phyloP scores from a whole-genome alignment of 2,113 vertebrate genomes.

The Choloepus hoffmanni region DNA sequence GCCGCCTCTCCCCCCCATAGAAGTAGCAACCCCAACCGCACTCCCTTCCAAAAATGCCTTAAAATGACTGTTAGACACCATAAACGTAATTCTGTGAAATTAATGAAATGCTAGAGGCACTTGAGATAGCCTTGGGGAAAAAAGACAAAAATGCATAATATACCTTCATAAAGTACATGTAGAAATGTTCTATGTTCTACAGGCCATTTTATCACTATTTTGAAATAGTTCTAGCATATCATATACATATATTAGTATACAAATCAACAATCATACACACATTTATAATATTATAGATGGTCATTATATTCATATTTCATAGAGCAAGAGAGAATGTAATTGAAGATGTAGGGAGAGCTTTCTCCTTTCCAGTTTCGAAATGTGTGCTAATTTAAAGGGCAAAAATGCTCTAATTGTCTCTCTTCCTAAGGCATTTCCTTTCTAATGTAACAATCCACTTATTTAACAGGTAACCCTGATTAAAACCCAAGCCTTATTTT shows the following conservation, averaged over 20 bases:
- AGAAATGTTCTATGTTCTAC: not conserved
- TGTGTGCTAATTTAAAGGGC: conserved; percentile 78
- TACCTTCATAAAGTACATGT: not conserved
- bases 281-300: not conserved
- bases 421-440: conserved; percentile 79
- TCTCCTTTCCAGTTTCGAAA: conserved; percentile 73
- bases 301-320: conserved; percentile 38
- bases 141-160: not conserved
- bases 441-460: conserved; percentile 77
- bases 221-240: not conserved
- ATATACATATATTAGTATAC: not conserved
- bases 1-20: too few relatives aligned
- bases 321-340: conserved; percentile 41
- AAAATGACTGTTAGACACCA: conserved; percentile 30
- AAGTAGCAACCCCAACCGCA: too few relatives aligned
- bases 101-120: conserved; percentile 25
- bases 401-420: conserved; percentile 81
- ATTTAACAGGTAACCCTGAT: conserved; percentile 77
- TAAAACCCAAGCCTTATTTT: conserved; percentile 39
- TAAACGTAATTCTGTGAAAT: not conserved
- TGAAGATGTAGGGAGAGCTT: conserved; percentile 62
- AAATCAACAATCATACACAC: not conserved
- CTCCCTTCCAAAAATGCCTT: not conserved
- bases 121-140: not conserved
- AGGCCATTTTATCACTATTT: not conserved